phyloP scores from a whole-genome alignment of 1,140 invertebrate genomes.

The Goniozus legneri region DNA sequence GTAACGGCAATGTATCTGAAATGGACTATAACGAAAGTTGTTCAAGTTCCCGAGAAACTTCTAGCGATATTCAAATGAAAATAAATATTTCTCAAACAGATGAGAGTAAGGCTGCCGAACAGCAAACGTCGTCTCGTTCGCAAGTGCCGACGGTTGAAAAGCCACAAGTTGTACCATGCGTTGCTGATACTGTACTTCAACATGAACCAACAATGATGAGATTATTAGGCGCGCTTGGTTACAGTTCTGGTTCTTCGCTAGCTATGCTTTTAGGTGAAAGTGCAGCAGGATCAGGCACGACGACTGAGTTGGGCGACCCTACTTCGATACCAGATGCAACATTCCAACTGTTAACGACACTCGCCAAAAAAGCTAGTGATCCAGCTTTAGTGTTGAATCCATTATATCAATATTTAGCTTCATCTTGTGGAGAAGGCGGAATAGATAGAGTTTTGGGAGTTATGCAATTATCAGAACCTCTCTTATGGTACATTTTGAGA shows the following conservation, averaged over 20 bases:
- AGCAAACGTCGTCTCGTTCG: slow-evolving; percentile 47
- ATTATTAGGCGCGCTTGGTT: slow-evolving; percentile 70
- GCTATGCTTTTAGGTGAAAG: slow-evolving; percentile 55
- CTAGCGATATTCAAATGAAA: slow-evolving; percentile 31
- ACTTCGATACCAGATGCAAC: slow-evolving; percentile 78
- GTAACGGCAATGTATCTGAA: slow-evolving; percentile 25
- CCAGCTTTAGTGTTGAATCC: slow-evolving; percentile 71
- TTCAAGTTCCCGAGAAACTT: slow-evolving; percentile 9
- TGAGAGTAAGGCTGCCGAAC: slow-evolving; percentile 73
- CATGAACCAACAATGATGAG: slow-evolving; percentile 78
- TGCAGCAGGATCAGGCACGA: slow-evolving; percentile 28
- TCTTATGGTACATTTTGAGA: slow-evolving; percentile 71
- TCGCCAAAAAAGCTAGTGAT: slow-evolving; percentile 69
- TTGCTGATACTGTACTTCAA: slow-evolving; percentile 73
- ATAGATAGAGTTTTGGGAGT: slow-evolving; percentile 37
- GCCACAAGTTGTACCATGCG: slow-evolving; percentile 61
- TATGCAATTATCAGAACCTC: slow-evolving; percentile 69
- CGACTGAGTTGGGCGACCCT: slow-evolving; percentile 58
- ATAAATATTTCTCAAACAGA: slow-evolving; percentile 65
- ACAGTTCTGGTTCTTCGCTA: slow-evolving; percentile 66
- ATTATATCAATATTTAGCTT: slow-evolving; percentile 70
- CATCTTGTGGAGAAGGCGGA: slow-evolving; percentile 40
- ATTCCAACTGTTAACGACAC: slow-evolving; percentile 73
- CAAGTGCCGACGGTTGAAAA: slow-evolving; percentile 33
- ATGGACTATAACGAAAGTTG: slow-evolving; percentile 36